Conservation (phyloP, 2,797 vertebrate species). For the Botia kubotai region DNA sequence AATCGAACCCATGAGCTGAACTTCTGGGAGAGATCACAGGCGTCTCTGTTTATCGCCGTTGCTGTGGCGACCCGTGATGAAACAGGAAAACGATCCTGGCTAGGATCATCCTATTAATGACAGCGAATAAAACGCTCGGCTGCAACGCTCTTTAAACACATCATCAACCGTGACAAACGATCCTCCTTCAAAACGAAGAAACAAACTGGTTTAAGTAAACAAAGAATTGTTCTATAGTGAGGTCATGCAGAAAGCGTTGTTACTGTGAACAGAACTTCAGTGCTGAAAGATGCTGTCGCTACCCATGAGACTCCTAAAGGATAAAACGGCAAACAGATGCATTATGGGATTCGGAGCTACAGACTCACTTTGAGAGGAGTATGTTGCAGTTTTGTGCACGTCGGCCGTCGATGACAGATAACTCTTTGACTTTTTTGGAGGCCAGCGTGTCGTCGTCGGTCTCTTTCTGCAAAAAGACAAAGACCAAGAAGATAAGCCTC, state of each 20-base stretch:
- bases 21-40: conserved; percentile 20
- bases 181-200: conserved; percentile 38
- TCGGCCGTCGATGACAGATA: conserved; percentile 92
- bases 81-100: conserved; percentile 19
- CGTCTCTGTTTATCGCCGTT: conserved; percentile 46
- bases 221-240: conserved; percentile 52
- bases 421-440: conserved; percentile 88
- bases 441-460: conserved; percentile 82
- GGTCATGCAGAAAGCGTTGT: conserved; percentile 45
- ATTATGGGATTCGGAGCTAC: neutral
- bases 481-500: neutral
- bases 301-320: neutral
- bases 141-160: conserved; percentile 25
- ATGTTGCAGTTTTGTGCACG: conserved; percentile 96
- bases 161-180: conserved; percentile 1
- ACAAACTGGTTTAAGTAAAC: conserved; percentile 47
- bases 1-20: conserved; percentile 8
- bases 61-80: conserved; percentile 38
- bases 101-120: conserved; percentile 40
- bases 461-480: conserved; percentile 79
- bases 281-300: conserved; percentile 15
- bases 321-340: neutral
- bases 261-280: conserved; percentile 28
- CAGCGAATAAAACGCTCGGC: conserved; percentile 36
- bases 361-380: conserved; percentile 88